These are phyloP conservation scores for Drosophila suzukii DNA, from an alignment of 1,140 invertebrate species.

Conservation along the genomic window DNA sequence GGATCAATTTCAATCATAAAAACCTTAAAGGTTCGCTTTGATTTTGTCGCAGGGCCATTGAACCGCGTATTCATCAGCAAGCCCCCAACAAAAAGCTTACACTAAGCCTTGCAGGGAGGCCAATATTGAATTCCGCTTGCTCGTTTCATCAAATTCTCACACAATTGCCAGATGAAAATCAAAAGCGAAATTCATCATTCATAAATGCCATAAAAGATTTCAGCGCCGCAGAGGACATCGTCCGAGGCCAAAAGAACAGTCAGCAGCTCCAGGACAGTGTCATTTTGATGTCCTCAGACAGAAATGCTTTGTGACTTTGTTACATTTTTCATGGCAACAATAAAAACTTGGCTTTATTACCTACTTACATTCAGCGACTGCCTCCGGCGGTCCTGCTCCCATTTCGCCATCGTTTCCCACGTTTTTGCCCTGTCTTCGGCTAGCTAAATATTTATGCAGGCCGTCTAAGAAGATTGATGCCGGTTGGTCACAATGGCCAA, in stretches of 20 bases:
- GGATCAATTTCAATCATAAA: conserved; percentile 25
- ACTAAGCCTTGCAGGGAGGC: conserved; percentile 27
- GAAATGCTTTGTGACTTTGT: conserved; percentile 81
- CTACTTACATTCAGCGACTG: conserved; percentile 70
- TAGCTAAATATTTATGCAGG: conserved; percentile 76
- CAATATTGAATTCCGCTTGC: conserved; percentile 45
- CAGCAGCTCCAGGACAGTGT: conserved; percentile 19
- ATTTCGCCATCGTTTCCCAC: neutral
- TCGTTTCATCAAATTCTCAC: conserved; percentile 64
- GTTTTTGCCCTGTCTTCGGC: conserved; percentile 28
- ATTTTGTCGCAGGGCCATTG: conserved; percentile 47
- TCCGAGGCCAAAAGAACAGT: conserved; percentile 45
- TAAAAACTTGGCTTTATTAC: conserved; percentile 78
- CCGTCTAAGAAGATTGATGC: conserved; percentile 72
- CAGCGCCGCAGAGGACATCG: conserved; percentile 23
- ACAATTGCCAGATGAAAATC: conserved; percentile 68
- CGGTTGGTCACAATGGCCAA: conserved; percentile 53
- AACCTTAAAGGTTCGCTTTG: conserved; percentile 30
- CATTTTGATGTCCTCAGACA: conserved; percentile 67
- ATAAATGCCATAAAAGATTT: conserved; percentile 61
- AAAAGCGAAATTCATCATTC: conserved; percentile 75
- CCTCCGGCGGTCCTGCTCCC: neutral
- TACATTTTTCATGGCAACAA: conserved; percentile 78
- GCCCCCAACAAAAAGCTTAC: conserved; percentile 17
- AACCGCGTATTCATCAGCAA: conserved; percentile 46